Conservation (phyloP, 2,888 invertebrate species). For the Brachyptera risi region DNA sequence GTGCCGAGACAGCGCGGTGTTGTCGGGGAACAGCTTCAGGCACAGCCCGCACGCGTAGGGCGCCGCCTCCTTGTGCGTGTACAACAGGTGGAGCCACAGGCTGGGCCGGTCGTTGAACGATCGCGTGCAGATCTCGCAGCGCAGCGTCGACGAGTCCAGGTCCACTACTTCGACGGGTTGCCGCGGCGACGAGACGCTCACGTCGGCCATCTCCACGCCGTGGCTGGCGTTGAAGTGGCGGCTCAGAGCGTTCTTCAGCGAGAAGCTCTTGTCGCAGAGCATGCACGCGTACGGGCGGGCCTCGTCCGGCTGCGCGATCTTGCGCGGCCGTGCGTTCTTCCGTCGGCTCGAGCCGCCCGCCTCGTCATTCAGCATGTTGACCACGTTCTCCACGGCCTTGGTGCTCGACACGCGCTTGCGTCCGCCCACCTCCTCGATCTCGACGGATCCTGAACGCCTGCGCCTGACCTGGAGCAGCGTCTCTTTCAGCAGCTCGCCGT, state of each 20-base stretch:
- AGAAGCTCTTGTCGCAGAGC: slow-evolving; percentile 50
- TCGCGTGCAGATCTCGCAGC: neutral
- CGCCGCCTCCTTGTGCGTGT: slow-evolving; percentile 51
- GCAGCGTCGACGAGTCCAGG: neutral
- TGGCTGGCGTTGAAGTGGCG: slow-evolving; percentile 52
- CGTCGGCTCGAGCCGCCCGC: slow-evolving; percentile 39
- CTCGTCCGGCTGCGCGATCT: slow-evolving; percentile 36
- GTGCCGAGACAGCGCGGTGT: slow-evolving; percentile 49
- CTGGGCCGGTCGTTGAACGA: slow-evolving; percentile 42
- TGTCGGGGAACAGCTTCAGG: slow-evolving; percentile 49
- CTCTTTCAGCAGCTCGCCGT: slow-evolving; percentile 26
- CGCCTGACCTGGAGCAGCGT: slow-evolving; percentile 11
- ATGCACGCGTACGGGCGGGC: slow-evolving; percentile 43
- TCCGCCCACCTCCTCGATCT: neutral
- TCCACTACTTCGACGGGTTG: neutral
- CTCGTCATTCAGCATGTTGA: slow-evolving; percentile 34
- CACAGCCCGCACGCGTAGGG: slow-evolving; percentile 55
- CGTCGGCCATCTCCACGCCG: slow-evolving; percentile 48
- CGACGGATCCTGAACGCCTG: neutral
- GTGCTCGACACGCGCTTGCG: neutral
- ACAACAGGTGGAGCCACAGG: slow-evolving; percentile 52
- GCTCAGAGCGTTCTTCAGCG: slow-evolving; percentile 47
- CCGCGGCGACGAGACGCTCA: too few species aligned
- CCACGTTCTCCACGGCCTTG: too few species aligned
- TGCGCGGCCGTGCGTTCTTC: slow-evolving; percentile 45